Evolutionary conservation across 2,888 invertebrate species (phyloP), one percentile per base, ranked within the genome.

Genomic region (Uropetala carovei): DNA sequence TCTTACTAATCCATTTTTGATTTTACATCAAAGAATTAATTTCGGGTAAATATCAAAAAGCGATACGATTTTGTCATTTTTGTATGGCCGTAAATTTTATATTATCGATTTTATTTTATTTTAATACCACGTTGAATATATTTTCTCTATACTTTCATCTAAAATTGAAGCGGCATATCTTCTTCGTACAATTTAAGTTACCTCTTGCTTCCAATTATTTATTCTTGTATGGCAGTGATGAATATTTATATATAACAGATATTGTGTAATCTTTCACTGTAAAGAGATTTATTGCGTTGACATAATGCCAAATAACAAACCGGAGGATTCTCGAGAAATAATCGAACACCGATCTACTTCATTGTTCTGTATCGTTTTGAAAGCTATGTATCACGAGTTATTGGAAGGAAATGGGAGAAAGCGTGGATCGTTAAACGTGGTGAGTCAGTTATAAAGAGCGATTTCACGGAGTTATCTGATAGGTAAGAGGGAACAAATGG

Each of bases 311-410:
- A 43, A 43, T 43, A 43, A 43, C 43, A 43, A 43, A 43, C 43
- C 5, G 5, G 43, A 43, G 43, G 43, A 43, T 43, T 43, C 43
- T 43, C 43, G 43, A 43, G 43, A 43, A 5, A n/a, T 43, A 3
- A 43, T 43, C 43, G 43, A 43, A 43, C 43, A 43, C 43, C 43
- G 43, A 43, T 43, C 43, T 43, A 43, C 43, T 43, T 43, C 43
- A 43, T 43, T 43, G 43, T 43, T 75, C 13, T 27, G 27, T 27
- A 11, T 27, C 75, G 22, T 75, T 75, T 75, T 27, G 75, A 75
- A 75, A 75, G 22, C 75, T 75, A 75, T 75, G 75, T 13, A 75
- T 75, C 75, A 75, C 75, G 75, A 75, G 27, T 75, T 75, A 75
- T 27, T 22, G 27, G 27, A 27, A 75, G 75, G 22, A 14, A 27